Evolutionary conservation across 2,797 vertebrate species (phyloP), one percentile per base, ranked within the genome.

Genomic region (Leptoclinus maculatus): DNA sequence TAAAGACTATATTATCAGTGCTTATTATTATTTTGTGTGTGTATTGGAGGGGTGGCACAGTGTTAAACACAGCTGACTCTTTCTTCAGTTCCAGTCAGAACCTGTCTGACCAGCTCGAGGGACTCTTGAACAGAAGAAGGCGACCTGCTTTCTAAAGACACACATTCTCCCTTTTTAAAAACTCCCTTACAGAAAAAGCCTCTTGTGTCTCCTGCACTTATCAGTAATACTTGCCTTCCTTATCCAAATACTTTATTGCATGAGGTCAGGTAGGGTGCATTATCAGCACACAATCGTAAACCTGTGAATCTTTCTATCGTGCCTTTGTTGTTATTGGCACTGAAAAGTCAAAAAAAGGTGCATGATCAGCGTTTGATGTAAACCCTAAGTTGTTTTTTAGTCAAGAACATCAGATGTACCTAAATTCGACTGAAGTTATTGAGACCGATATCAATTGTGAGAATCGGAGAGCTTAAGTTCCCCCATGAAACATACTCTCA

Each of bases 41-140:
- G 29, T 66, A 12, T 25, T 29, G 4, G 21, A 74, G 19, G 36
- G 53, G 43, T 78, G 67, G 47, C 25, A 17, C 54, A 4, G 7
- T 3, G 58, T 68, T 71, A 38, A 34, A 79, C 21, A 63, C 63
- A 67, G 79, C 58, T 81, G 64, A 70, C 32, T 82, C 32, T 47
- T 11, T 87, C 71, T 7, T 66, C 58, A 29, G 6, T 78, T 41
- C 84, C 84, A 83, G 80, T 88, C 85, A 79, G 79, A 92, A 91
- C 90, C 90, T 80, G 90, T 91, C 83, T 23, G 75, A 88, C 92
- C 76, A 75, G 88, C 80, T 91, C 32, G 27, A 53, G 60, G n/a
- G 58, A 73, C 36, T 27, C 66, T 17, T 62, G 56, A 76, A 75
- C 11, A 47, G 27, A 45, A 76, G 34, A 82, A 51, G 69, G 63